Percentiles rank a stretch among this genome's conserved stretches.
Conservation (phyloP, 2,888 invertebrate genomes). For the Dolomedes plantarius region DNA sequence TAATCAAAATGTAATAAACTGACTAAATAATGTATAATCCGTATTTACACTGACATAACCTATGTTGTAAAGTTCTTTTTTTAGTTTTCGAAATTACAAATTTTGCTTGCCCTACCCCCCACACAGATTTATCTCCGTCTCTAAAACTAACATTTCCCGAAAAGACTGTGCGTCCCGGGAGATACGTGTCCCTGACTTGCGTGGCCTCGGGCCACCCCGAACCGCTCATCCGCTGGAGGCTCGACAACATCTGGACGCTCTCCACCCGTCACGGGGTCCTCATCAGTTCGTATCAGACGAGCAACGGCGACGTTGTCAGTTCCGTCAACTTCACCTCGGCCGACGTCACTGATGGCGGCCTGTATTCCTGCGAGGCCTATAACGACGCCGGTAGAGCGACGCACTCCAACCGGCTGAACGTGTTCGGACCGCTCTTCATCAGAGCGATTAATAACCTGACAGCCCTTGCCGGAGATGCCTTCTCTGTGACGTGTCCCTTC, state of each 20-base stretch:
- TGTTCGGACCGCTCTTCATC: slow-evolving; percentile 73
- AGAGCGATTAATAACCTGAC: slow-evolving; percentile 72
- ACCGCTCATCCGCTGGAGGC: slow-evolving; percentile 72
- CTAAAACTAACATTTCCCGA: slow-evolving; percentile 74
- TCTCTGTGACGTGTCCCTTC: slow-evolving; percentile 72
- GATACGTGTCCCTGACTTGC: slow-evolving; percentile 72
- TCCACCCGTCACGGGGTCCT: slow-evolving; percentile 67
- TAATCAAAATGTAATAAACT: no score
- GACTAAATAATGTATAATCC: no score
- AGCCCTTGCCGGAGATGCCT: slow-evolving; percentile 68
- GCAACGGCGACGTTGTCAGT: slow-evolving; percentile 63
- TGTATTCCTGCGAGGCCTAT: slow-evolving; percentile 73
- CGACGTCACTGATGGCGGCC: slow-evolving; percentile 73
- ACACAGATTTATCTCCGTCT: slow-evolving; percentile 76
- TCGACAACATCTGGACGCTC: slow-evolving; percentile 72
- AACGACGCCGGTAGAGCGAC: slow-evolving; percentile 71
- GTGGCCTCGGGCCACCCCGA: slow-evolving; percentile 72
- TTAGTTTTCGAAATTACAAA: no score
- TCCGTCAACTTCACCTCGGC: slow-evolving; percentile 70
- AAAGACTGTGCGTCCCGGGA: slow-evolving; percentile 73
- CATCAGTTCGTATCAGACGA: slow-evolving; percentile 62
- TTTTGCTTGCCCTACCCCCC: no score
- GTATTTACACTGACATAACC: no score
- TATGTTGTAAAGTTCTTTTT: no score
- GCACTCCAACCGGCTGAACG: slow-evolving; percentile 73